Evolutionary conservation across 2,888 invertebrate species (phyloP).

Genomic region (Isotomurus palustris): DNA sequence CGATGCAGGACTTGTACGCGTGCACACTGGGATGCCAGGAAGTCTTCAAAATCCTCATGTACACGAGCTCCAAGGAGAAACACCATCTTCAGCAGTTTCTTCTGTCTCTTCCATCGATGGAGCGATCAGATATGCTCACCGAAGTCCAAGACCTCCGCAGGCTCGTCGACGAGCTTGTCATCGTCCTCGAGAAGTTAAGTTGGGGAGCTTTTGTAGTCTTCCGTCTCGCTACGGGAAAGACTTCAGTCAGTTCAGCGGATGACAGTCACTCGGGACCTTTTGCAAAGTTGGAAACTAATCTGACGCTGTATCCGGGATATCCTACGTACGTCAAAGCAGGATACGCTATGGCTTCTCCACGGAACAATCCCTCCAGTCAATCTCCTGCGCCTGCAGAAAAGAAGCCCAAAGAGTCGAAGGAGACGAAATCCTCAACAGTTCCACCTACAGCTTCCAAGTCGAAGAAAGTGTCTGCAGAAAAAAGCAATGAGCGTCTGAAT

Average conservation of each 20-base stretch:
- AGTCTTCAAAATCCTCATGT: slow-evolving; percentile 40
- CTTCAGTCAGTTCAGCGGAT: slow-evolving; percentile 12
- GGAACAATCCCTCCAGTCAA: too few relatives aligned
- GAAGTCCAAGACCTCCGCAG: slow-evolving; percentile 40
- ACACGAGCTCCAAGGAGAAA: slow-evolving; percentile 32
- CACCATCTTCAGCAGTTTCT: slow-evolving; percentile 37
- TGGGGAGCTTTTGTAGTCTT: slow-evolving; percentile 42
- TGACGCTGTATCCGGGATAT: too few relatives aligned
- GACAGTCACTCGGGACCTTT: slow-evolving; percentile 3
- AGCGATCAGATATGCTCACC: slow-evolving; percentile 39
- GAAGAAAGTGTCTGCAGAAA: too few relatives aligned
- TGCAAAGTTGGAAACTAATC: neutral
- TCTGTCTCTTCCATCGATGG: slow-evolving; percentile 33
- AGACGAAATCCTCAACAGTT: too few relatives aligned
- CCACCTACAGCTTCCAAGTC: too few relatives aligned
- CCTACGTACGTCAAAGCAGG: too few relatives aligned
- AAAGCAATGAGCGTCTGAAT: too few relatives aligned
- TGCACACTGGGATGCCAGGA: slow-evolving; percentile 35
- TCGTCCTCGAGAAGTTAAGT: slow-evolving; percentile 41
- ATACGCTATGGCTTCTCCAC: too few relatives aligned
- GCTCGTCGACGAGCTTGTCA: slow-evolving; percentile 38
- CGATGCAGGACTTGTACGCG: slow-evolving; percentile 38
- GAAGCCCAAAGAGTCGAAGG: too few relatives aligned
- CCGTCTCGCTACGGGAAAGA: slow-evolving; percentile 38
- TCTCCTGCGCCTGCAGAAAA: too few relatives aligned